Base-by-base conservation (phyloP, 1,140 invertebrate species). In the Drosophila varians region DNA sequence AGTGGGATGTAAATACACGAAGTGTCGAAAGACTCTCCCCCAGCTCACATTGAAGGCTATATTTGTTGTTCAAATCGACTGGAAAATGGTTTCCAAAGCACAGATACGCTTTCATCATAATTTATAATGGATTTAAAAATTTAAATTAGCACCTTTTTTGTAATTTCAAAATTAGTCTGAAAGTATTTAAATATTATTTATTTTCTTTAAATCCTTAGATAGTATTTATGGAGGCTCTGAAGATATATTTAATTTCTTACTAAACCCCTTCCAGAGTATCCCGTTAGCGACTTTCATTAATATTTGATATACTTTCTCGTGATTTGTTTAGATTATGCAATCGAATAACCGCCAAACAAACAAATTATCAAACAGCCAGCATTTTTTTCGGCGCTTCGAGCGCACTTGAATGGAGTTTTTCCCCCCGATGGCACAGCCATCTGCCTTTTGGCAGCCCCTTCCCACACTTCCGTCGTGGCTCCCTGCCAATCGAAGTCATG, bases 221-320 rank as follows among this genome's bases (percentile, higher is more conserved):
- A n/a, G n/a, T n/a, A n/a, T n/a, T n/a, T n/a, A n/a, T n/a, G n/a
- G n/a, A n/a, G n/a, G n/a, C 26, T 28, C 8, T 2, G 2, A 28
- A 28, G 7, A 0, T 9, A n/a, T 11, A 11, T 31, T 11, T 31
- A 11, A 31, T 31, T 31, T 31, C 3, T 11, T n/a, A 11, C 9
- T 31, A 28, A 28, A 28, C 26, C 6, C 11, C 28, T 31, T 31
- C 46, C n/a, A 62, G 64, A 26, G 64, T 66, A 66, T 66, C 28
- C 18, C 25, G 34, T 66, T 4, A 43, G 4, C 64, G 64, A 45
- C 64, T 53, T 45, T 0, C 12, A 34, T 66, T 0, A 26, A 16
- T n/a, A 45, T 66, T 66, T 45, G 64, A 66, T 66, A 66, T 66
- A 66, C 60, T 66, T 66, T 66, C 60, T 66, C 64, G 61, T 66